A percentile compares a stretch with the other conserved stretches of the same genome.
Evolutionary conservation across 2,113 vertebrate species (phyloP).

Genomic region (Fregetta grallaria): DNA sequence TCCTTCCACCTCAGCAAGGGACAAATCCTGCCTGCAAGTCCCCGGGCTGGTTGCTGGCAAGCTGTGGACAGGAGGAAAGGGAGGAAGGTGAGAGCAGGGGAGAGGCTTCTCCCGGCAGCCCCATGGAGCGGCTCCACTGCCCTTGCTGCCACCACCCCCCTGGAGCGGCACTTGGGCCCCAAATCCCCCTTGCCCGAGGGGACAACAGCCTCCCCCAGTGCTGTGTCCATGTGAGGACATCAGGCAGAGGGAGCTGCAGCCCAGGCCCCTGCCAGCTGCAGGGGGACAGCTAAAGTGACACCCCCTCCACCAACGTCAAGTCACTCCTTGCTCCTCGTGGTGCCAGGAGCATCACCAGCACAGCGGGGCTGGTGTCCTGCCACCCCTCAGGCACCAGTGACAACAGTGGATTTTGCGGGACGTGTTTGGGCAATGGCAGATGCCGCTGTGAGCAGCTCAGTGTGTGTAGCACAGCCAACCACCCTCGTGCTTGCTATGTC

Average conservation of each 20-base stretch:
- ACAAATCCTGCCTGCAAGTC: not conserved
- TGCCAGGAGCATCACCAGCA: not conserved
- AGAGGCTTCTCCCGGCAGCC: not conserved
- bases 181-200: not conserved
- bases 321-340: not conserved
- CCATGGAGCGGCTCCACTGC: not conserved
- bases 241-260: not conserved
- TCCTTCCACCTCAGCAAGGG: not conserved
- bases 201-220: not conserved
- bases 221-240: not conserved
- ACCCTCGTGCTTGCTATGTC: not conserved
- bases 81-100: not conserved
- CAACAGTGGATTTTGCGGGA: not conserved
- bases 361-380: fast-evolving
- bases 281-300: not conserved
- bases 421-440: not conserved
- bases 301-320: not conserved
- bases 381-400: not conserved
- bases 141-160: not conserved
- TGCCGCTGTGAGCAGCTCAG: not conserved
- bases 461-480: not conserved
- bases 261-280: not conserved
- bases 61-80: not conserved
- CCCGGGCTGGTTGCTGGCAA: not conserved
- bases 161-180: not conserved